Evolutionary conservation across 35 echinoderm and acorn worm genomes (phyloP), one percentile per base, ranked within the genome.

Genomic region (Stichopus chloronotus): DNA sequence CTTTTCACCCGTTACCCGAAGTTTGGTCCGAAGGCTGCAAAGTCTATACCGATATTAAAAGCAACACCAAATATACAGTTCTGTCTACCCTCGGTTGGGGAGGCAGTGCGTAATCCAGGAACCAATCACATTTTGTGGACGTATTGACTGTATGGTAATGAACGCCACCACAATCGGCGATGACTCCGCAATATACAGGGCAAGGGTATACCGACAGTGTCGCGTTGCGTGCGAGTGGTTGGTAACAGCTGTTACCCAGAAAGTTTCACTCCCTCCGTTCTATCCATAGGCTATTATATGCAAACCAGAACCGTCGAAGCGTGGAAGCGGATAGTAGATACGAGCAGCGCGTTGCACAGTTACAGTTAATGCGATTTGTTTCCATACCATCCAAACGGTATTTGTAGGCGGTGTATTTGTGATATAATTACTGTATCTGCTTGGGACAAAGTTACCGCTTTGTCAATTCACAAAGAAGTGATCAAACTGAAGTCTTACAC

Each of bases 161-260:
- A 74, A 74, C 69, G 12, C 30, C 30, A 43, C 30, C 30, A 43
- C 69, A 74, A 72, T 74, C 5, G 19, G 69, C 22, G 69, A 43
- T 74, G 22, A 14, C 19, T 74, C 13, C 7, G 52, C 52, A 16
- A 3, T 7, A 82, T 16, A 53, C 25, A 58, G 55, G 20, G 58
- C 55, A 19, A 12, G 82, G 82, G 82, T 43, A 43, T 43, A 43
- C 30, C 30, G 30, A 56, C 14, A 6, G 20, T 20, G 69, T 65
- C 22, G 69, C 6, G 55, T 20, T 85, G 82, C 55, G 55, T 58
- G 30, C 19, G 9, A 20, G 52, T 17, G 82, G 56, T 58, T 85
- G 57, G 82, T 85, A 85, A 85, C 82, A 85, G 82, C 82, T 85
- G 14, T 85, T 85, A 85, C 82, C 57, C 2, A 58, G 16, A 6